Percentiles rank a stretch among this genome's conserved stretches.
phyloP scores from a whole-genome alignment of 2,113 vertebrate genomes.

The Phyllostomus discolor region DNA sequence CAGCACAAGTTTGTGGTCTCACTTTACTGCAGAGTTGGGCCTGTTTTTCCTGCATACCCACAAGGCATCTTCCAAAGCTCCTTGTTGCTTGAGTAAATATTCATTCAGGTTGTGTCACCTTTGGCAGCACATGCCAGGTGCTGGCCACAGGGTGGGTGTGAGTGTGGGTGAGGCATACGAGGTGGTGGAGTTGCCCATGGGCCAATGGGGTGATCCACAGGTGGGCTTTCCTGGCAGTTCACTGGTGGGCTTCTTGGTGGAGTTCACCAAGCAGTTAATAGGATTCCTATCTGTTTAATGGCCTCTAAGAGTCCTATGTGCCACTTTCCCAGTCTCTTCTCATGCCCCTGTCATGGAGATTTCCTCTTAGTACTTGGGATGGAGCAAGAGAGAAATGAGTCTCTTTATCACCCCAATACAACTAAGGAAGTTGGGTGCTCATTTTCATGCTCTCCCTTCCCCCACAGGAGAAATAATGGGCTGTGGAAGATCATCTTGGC shows the following conservation, averaged over 20 bases:
- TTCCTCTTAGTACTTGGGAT: background rate
- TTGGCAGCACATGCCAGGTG: background rate
- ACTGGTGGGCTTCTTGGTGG: background rate
- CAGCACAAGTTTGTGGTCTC: background rate
- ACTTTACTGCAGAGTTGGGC: background rate
- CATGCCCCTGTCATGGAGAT: background rate
- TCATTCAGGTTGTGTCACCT: background rate
- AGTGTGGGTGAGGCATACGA: background rate
- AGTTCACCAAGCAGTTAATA: background rate
- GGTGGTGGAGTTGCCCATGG: background rate
- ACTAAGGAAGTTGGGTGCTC: background rate
- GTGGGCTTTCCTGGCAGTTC: background rate
- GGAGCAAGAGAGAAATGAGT: background rate
- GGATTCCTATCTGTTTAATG: background rate
- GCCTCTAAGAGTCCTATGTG: background rate
- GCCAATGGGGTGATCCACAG: background rate
- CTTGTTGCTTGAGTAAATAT: background rate
- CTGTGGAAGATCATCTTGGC: background rate
- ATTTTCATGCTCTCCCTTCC: too few species aligned
- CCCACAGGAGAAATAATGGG: background rate
- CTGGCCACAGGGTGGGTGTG: background rate
- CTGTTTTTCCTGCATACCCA: background rate
- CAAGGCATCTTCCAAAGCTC: background rate
- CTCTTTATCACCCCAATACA: background rate
- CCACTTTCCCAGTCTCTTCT: background rate